These are phyloP conservation scores for Nasonia longicornis DNA, from an alignment of 1,140 invertebrate species.

Conservation along the genomic window DNA sequence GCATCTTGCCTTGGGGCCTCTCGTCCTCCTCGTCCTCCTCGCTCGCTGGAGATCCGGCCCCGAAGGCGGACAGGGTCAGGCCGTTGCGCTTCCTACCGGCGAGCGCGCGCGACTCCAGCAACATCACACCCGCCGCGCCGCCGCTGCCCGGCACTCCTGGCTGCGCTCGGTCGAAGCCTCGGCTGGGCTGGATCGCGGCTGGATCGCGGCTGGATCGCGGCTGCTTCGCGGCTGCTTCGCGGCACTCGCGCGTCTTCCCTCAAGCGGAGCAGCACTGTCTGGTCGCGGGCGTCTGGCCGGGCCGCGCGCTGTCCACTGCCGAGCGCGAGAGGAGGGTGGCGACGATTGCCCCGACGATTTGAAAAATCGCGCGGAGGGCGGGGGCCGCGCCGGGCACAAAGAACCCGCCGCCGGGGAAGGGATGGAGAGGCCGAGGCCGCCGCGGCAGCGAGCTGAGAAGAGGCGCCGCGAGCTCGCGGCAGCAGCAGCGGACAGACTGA, in stretches of 20 bases:
- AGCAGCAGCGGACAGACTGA: neutral
- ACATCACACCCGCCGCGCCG: slow-evolving; percentile 62
- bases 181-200: no score
- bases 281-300: neutral
- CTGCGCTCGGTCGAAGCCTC: no score
- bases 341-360: slow-evolving; percentile 49
- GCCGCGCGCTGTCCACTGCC: slow-evolving; percentile 37
- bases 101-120: slow-evolving; percentile 69
- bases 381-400: slow-evolving; percentile 48
- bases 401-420: slow-evolving; percentile 35
- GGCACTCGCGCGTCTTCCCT: no score
- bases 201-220: no score
- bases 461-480: neutral
- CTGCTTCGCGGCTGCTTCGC: no score
- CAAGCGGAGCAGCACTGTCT: slow-evolving; percentile 18
- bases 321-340: slow-evolving; percentile 16
- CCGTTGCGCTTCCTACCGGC: slow-evolving; percentile 69
- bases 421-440: neutral
- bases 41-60: slow-evolving; percentile 58
- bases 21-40: slow-evolving; percentile 67
- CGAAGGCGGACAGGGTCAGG: slow-evolving; percentile 68
- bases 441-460: neutral
- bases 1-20: slow-evolving; percentile 63
- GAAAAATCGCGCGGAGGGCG: slow-evolving; percentile 57
- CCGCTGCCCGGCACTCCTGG: neutral